Percentiles rank a stretch among this genome's conserved stretches.
phyloP scores from a whole-genome alignment of 1,140 invertebrate genomes.

The Temnothorax longispinosus region DNA sequence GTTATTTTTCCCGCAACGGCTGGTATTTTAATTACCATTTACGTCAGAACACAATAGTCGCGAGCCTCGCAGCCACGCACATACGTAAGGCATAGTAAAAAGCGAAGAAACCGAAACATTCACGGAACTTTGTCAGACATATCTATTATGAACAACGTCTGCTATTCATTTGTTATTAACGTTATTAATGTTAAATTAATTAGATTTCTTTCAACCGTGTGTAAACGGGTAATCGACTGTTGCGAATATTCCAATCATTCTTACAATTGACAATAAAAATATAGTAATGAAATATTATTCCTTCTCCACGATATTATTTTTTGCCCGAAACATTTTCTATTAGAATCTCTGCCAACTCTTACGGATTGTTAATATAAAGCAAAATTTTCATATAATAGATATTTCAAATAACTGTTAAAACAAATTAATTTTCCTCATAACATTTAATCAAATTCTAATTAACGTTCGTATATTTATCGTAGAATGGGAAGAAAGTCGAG shows the following conservation, averaged over 20 bases:
- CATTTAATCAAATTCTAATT: neutral
- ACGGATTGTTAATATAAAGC: too few relatives aligned
- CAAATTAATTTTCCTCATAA: neutral
- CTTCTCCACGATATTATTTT: neutral
- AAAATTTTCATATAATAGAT: too few relatives aligned
- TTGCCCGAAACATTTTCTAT: neutral
- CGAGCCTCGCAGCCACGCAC: neutral
- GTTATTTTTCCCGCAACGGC: neutral
- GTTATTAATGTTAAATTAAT: neutral
- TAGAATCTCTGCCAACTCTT: neutral
- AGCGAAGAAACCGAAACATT: neutral
- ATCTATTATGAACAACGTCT: neutral
- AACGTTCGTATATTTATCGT: neutral
- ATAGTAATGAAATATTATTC: neutral
- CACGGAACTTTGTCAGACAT: neutral
- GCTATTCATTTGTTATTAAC: constrained; percentile 21
- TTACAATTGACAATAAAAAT: neutral
- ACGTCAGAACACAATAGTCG: constrained; percentile 19
- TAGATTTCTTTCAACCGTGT: neutral
- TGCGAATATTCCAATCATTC: neutral
- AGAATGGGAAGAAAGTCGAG: neutral
- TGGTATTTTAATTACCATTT: constrained; percentile 53
- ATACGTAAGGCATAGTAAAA: neutral
- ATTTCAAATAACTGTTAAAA: neutral
- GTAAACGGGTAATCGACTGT: neutral